Percentiles rank a stretch among this genome's conserved stretches.
Conservation (phyloP, 2,797 vertebrate species). For the Natrix natrix region DNA sequence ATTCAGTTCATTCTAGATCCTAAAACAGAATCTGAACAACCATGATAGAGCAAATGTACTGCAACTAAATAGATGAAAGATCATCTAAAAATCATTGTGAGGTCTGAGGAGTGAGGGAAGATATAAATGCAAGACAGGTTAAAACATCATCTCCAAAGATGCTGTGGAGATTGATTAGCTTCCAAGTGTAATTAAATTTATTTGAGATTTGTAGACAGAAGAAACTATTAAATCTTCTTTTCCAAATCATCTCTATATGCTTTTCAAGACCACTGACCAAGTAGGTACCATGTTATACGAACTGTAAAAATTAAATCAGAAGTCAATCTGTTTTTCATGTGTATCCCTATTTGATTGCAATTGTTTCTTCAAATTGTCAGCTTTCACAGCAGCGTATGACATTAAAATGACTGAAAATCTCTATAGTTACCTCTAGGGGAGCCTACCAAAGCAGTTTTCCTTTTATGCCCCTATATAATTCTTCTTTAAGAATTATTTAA, state of each 20-base stretch:
- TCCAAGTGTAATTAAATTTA: neutral
- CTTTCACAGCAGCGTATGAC: neutral
- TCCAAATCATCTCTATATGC: neutral
- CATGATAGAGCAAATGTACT: neutral
- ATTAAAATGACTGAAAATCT: neutral
- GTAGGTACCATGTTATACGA: neutral
- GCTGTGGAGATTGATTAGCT: neutral
- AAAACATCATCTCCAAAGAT: neutral
- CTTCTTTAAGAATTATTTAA: neutral
- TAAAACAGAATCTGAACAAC: neutral
- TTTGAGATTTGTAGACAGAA: slow-evolving; percentile 6
- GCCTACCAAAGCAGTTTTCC: neutral
- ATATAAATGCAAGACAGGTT: neutral
- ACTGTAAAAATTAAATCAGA: neutral
- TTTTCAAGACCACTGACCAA: neutral
- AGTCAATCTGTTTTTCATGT: neutral
- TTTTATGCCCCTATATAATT: neutral
- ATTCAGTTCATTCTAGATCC: neutral
- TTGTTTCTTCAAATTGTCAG: neutral
- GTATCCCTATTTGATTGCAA: neutral
- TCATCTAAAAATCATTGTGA: neutral
- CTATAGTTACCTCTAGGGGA: neutral
- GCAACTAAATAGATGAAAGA: neutral
- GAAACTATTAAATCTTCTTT: neutral
- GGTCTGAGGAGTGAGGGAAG: neutral